Conservation (phyloP, 2,888 invertebrate genomes). For the Blera fallax region DNA sequence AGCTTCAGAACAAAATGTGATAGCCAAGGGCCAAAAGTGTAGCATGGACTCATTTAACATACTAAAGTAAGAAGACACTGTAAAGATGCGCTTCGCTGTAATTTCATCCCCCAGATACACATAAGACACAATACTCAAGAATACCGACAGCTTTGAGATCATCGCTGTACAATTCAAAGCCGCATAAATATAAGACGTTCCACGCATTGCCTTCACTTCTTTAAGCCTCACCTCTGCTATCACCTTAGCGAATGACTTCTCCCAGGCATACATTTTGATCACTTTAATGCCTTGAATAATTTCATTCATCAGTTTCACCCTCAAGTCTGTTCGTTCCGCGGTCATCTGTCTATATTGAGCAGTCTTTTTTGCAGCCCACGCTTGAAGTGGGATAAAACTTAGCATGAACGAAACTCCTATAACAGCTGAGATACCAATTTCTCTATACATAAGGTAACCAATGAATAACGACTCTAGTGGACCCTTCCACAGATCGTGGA, state of each 20-base stretch:
- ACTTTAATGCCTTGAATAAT: slow-evolving; percentile 92
- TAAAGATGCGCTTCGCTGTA: slow-evolving; percentile 89
- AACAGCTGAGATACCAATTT: slow-evolving; percentile 86
- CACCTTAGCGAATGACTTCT: slow-evolving; percentile 88
- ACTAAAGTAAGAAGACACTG: slow-evolving; percentile 91
- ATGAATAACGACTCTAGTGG: slow-evolving; percentile 85
- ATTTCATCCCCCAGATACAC: slow-evolving; percentile 85
- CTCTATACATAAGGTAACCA: slow-evolving; percentile 83
- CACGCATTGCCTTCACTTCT: slow-evolving; percentile 87
- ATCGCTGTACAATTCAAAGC: slow-evolving; percentile 88
- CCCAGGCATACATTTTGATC: slow-evolving; percentile 96
- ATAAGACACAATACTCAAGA: slow-evolving; percentile 88
- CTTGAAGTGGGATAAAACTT: slow-evolving; percentile 89
- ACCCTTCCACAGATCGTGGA: slow-evolving; percentile 96
- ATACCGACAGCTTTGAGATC: slow-evolving; percentile 90
- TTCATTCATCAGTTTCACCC: slow-evolving; percentile 95
- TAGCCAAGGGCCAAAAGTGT: slow-evolving; percentile 90
- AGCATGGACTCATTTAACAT: slow-evolving; percentile 90
- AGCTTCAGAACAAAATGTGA: slow-evolving; percentile 89
- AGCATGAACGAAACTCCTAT: slow-evolving; percentile 88
- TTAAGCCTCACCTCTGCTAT: slow-evolving; percentile 88
- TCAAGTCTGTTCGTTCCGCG: slow-evolving; percentile 90
- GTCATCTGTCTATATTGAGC: slow-evolving; percentile 87
- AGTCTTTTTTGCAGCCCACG: slow-evolving; percentile 87
- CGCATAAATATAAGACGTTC: slow-evolving; percentile 87